Percentiles rank a stretch among this genome's conserved stretches.
phyloP scores from a whole-genome alignment of 2,797 vertebrate species.

The Echiichthys vipera region DNA sequence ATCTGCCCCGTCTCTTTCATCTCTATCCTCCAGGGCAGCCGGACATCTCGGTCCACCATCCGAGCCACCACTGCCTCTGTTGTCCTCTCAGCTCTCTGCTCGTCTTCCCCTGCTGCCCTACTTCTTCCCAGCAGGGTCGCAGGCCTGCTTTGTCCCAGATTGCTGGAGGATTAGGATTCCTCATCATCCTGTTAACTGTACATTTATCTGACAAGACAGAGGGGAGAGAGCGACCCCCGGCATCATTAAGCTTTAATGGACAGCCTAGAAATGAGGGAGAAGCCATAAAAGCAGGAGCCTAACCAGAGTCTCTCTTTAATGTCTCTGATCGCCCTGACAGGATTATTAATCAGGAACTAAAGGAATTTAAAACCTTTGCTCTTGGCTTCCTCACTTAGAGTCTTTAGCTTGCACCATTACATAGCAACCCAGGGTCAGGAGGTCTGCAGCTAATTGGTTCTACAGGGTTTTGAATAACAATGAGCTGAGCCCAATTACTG shows the following conservation, averaged over 20 bases:
- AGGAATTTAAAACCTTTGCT: conserved; percentile 92
- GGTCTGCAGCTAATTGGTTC: conserved; percentile 89
- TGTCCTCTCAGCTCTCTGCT: conserved; percentile 11
- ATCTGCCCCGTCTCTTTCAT: conserved; percentile 70
- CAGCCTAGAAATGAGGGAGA: conserved; percentile 89
- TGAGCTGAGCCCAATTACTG: conserved; percentile 88
- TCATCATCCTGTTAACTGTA: conserved; percentile 98
- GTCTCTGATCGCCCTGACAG: conserved; percentile 94
- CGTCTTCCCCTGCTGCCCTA: conserved; percentile 53
- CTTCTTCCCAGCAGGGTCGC: conserved; percentile 81
- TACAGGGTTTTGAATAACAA: conserved; percentile 87
- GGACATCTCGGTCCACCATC: conserved; percentile 63
- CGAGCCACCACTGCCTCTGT: conserved; percentile 31
- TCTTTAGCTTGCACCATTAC: conserved; percentile 85
- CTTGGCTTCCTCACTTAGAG: conserved; percentile 85
- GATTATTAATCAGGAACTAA: conserved; percentile 96
- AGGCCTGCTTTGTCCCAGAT: conserved; percentile 76
- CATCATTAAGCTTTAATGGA: conserved; percentile 98
- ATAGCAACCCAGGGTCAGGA: conserved; percentile 85
- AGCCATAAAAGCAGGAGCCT: conserved; percentile 82
- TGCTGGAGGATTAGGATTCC: conserved; percentile 88
- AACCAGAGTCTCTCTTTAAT: conserved; percentile 92
- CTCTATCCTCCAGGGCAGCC: conserved; percentile 59
- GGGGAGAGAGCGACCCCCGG: conserved; percentile 87
- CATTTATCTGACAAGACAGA: conserved; percentile 98